These are phyloP conservation scores for Corynorhinus townsendii DNA, from an alignment of 2,113 vertebrate species.

Conservation along the genomic window DNA sequence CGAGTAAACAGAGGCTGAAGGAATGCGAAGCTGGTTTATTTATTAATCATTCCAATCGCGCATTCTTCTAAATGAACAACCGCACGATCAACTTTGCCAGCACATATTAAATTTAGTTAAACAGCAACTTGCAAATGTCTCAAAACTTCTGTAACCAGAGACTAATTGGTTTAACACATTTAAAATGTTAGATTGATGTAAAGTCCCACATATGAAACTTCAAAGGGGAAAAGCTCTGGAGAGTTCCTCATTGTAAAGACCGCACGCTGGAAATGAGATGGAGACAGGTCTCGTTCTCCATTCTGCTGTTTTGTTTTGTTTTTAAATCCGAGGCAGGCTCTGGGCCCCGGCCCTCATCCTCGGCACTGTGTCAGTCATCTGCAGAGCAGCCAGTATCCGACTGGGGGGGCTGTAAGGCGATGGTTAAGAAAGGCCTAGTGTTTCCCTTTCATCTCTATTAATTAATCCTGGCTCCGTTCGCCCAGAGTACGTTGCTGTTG, in stretches of 20 bases:
- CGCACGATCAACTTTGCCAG: slow-evolving; percentile 76
- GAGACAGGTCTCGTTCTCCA: slow-evolving; percentile 74
- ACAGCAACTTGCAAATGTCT: slow-evolving; percentile 85
- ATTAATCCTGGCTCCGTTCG: slow-evolving; percentile 86
- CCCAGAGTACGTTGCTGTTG: slow-evolving; percentile 83
- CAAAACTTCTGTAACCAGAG: slow-evolving; percentile 87
- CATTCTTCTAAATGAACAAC: slow-evolving; percentile 83
- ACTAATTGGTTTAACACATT: slow-evolving; percentile 88
- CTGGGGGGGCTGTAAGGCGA: slow-evolving; percentile 66
- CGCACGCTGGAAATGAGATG: slow-evolving; percentile 74
- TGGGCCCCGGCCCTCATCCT: slow-evolving; percentile 65
- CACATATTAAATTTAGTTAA: slow-evolving; percentile 85
- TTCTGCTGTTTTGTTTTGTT: slow-evolving; percentile 75
- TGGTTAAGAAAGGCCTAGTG: slow-evolving; percentile 80
- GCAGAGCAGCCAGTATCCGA: slow-evolving; percentile 76
- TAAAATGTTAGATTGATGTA: slow-evolving; percentile 85
- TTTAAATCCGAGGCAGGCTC: slow-evolving; percentile 74
- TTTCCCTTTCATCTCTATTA: slow-evolving; percentile 88
- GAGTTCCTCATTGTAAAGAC: slow-evolving; percentile 82
- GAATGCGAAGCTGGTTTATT: slow-evolving; percentile 81
- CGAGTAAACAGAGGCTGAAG: slow-evolving; percentile 87
- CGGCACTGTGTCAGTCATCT: slow-evolving; percentile 71
- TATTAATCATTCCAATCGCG: slow-evolving; percentile 83
- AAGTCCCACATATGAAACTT: slow-evolving; percentile 85
- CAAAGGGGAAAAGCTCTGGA: slow-evolving; percentile 84